These are phyloP conservation scores for Chironex yamaguchii DNA, from an alignment of 30 jellyfish, hydroid and myxozoan species.

Conservation along the genomic window DNA sequence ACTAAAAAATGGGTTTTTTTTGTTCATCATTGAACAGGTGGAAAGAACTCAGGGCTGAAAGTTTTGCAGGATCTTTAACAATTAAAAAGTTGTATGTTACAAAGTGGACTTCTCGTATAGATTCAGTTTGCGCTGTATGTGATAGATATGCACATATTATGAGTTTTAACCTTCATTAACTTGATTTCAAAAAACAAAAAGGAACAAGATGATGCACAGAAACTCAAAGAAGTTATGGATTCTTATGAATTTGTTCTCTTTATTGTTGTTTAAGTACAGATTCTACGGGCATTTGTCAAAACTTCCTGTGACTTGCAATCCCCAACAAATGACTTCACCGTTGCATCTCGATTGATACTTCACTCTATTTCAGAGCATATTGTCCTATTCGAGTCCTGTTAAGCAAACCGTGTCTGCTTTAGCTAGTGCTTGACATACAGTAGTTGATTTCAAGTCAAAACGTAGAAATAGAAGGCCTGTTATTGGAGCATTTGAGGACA, in stretches of 20 bases:
- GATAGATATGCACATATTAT: too few relatives aligned
- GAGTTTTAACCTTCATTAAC: too few relatives aligned
- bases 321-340: conserved; percentile 2
- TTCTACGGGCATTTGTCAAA: conserved; percentile 9
- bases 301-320: conserved; percentile 40
- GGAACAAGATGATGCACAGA: too few relatives aligned
- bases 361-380: conserved; percentile 18
- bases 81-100: conserved; percentile 33
- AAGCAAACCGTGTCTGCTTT: conserved; percentile 33
- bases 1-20: conserved; percentile 14
- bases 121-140: too few relatives aligned
- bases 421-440: conserved; percentile 30
- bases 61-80: conserved; percentile 19
- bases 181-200: too few relatives aligned
- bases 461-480: conserved; percentile 5
- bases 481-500: conserved; percentile 24
- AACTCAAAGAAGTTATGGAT: too few relatives aligned
- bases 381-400: conserved; percentile 14
- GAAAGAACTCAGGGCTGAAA: conserved; percentile 34
- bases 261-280: too few relatives aligned
- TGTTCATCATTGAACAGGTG: conserved; percentile 26
- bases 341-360: conserved; percentile 13
- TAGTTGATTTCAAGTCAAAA: conserved; percentile 35
- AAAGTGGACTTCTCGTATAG: conserved; percentile 23
- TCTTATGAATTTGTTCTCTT: too few relatives aligned